Base-by-base conservation (phyloP, 2,797 vertebrate species). In the Ptychobarbus kaznakovi region DNA sequence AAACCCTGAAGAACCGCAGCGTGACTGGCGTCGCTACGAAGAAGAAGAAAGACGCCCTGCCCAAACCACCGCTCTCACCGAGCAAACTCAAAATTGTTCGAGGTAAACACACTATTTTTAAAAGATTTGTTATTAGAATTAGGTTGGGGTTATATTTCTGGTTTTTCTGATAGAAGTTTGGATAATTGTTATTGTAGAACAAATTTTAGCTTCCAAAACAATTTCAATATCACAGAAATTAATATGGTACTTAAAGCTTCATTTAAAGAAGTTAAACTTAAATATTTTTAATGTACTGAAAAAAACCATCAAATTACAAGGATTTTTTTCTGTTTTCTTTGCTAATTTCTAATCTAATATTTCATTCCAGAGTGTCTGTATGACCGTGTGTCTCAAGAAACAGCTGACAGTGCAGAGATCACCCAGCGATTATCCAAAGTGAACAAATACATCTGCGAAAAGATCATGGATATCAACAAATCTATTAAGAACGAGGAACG, bases 391-490 rank as follows among this genome's bases (percentile, higher is more conserved):
- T 98, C 98, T 93, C 98, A 99, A 95, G 98, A 99, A 96, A 99
- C 98, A 35, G 97, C 97, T 89, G 97, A 99, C 92, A 98, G 98
- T 92, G 97, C 97, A 58, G 98, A 99, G 95, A 99, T 99, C 92
- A 98, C 98, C 90, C 98, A 99, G 95, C 96, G 98, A 96, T 96
- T 99, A 95, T 99, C 98, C 96, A 99, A 99, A 97, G 98, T 99
- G 95, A 99, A 99, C 97, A 99, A 99, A 94, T 99, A 99, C 96
- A 99, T 99, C 96, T 99, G 98, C 95, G 98, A 99, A 95, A 99
- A 99, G 95, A 99, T 99, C 91, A 99, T 99, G 98, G 98, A 99
- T 95, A 99, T 99, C 96, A 99, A 99, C 96, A 99, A 99, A 94
- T 99, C 98, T 89, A 99, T 98, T 96, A 99, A 99, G 96, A 99